Evolutionary conservation across 35 echinoderm and acorn worm genomes (phyloP), one percentile per base, ranked within the genome.

Genomic region (Apostichopus japonicus): DNA sequence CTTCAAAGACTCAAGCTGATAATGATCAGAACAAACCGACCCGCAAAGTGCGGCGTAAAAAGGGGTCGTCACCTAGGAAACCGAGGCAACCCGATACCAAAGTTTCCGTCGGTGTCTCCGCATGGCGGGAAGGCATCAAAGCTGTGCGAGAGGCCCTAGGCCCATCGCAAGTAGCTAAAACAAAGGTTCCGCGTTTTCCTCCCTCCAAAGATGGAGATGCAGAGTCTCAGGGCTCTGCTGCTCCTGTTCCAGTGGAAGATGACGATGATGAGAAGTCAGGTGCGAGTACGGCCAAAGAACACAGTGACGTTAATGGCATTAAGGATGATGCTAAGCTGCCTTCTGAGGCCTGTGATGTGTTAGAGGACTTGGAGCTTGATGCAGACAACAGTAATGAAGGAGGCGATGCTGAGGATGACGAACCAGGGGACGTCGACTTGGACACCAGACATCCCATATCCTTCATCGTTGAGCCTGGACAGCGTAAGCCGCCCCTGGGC

Each of bases 61-160:
- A 67, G 5, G 53, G 88, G 13, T 90, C 80, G 72, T 5, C 86
- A 54, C 24, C 55, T 33, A 86, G 62, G 8, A 96, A 93, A 79
- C 76, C 77, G 55, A 94, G 83, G 73, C 93, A 88, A 17, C 88
- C 93, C 17, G 89, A 96, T 16, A 80, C 62, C 21, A 84, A 77
- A 59, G 88, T 58, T 22, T 90, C 81, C 55, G 92, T 99, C 1
- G 89, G 91, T 88, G 95, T 90, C 23, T 92, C 79, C 6, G 80
- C 97, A 1, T 99, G 97, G 97, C 83, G 97, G 27, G 95, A 96
- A 6, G 95, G 97, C 2, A 93, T 95, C 62, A 99, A 96, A 91
- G 92, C 91, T 16, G 95, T 96, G 0, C 56, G 93, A 8, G 94
- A 96, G 71, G 94, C 96, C 8, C 79, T 99, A 13, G 97, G 97